These are phyloP conservation scores for Agelaius tricolor DNA, from an alignment of 2,113 vertebrate species.

Conservation along the genomic window DNA sequence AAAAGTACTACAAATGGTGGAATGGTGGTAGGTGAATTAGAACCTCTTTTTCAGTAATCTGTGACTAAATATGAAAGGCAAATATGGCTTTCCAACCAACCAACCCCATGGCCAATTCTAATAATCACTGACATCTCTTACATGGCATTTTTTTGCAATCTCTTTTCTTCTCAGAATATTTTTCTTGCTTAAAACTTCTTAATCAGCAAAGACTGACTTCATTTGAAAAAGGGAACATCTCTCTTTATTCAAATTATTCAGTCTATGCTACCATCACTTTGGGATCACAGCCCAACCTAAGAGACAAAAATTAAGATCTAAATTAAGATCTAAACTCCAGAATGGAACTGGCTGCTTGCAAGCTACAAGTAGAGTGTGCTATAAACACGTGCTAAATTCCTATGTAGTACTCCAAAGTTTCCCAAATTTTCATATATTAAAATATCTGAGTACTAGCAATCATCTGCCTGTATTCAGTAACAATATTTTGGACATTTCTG, in stretches of 20 bases:
- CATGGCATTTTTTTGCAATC: not conserved
- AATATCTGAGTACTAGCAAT: not conserved
- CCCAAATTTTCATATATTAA: not conserved
- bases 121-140: not conserved
- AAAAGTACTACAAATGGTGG: not conserved
- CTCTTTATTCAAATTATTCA: not conserved
- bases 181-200: not conserved
- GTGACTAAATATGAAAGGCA: too few relatives aligned
- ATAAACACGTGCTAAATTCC: not conserved
- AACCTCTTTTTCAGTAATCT: not conserved
- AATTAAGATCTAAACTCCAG: not conserved
- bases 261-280: not conserved
- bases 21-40: not conserved
- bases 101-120: not conserved
- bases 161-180: not conserved
- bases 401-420: not conserved
- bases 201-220: not conserved
- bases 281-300: not conserved
- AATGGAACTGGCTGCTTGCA: not conserved
- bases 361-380: not conserved
- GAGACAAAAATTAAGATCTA: not conserved
- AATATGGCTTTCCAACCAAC: too few relatives aligned
- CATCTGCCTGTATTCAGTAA: not conserved
- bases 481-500: not conserved
- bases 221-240: not conserved